Base-by-base conservation (phyloP, 1,140 invertebrate species). In the Nylanderia fulva region DNA sequence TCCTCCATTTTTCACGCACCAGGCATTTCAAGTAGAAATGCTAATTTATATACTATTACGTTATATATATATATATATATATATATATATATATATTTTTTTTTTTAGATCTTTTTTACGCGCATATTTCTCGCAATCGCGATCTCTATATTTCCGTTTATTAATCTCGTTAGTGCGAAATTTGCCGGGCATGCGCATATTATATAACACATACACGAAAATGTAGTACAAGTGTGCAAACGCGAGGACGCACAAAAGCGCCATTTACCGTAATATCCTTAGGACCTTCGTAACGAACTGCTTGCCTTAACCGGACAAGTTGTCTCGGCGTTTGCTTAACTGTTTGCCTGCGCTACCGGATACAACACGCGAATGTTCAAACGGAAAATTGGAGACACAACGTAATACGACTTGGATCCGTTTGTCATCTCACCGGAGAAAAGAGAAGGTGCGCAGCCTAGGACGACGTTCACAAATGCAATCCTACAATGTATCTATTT, bases 311-410 rank as follows among this genome's bases (percentile, higher is more conserved):
- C 63, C 27, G 42, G 60, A 64, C 75, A 56, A 80, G 21, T 80
- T 58, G 66, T 56, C 27, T 42, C 69, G 24, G 8, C 36, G 75
- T 87, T 71, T 58, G 68, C 52, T 79, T 29, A 85, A 72, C 75
- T 74, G 39, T 86, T 86, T 86, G 33, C 33, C 33, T 13, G n/a
- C 15, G 27, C 69, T 68, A 29, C 69, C 76, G 36, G 7, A 75
- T n/a, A 24, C 45, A 52, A 48, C 45, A 15, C 45, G 48, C 2
- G 45, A 11, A 48, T 33, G 45, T 54, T 61, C n/a, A 83, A 74
- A 84, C 85, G 39, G 52, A 71, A 71, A 77, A 88, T 71, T 86
- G 56, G 60, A 71, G 77, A 71, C 64, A 18, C 39, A 39, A 69
- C 36, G n/a, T 69, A 48, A 48, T 29, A 42, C 52, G 54, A 60